Conservation (phyloP, 2,888 invertebrate genomes). For the Eulithis testata region DNA sequence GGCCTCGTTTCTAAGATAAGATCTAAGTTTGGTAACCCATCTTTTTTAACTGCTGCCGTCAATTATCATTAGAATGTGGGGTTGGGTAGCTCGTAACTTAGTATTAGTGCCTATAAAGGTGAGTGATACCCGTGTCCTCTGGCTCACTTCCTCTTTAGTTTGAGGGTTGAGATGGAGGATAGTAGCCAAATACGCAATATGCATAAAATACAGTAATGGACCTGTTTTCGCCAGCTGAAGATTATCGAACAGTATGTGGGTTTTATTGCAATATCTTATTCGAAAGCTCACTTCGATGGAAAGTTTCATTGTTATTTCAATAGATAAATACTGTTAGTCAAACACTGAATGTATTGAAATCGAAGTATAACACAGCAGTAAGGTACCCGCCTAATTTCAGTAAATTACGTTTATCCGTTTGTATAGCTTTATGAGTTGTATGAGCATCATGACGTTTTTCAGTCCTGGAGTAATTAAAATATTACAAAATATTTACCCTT, state of each 20-base stretch:
- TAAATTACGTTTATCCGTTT: no score
- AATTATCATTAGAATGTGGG: constrained; percentile 78
- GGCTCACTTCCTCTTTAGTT: constrained; percentile 57
- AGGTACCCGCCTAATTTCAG: no score
- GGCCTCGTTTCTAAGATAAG: constrained; percentile 55
- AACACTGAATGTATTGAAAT: background rate
- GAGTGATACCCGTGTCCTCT: constrained; percentile 72
- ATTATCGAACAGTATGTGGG: constrained; percentile 26
- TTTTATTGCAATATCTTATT: constrained; percentile 6
- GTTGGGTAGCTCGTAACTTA: constrained; percentile 70
- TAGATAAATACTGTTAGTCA: constrained; percentile 10
- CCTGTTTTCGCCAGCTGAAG: constrained; percentile 39
- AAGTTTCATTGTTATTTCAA: constrained; percentile 23
- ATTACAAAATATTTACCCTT: no score
- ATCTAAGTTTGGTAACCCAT: constrained; percentile 73
- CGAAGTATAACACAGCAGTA: no score
- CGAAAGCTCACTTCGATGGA: background rate
- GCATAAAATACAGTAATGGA: constrained; percentile 42
- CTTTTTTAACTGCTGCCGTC: constrained; percentile 74
- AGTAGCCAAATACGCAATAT: constrained; percentile 61
- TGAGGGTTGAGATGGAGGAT: constrained; percentile 51
- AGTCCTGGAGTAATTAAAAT: no score
- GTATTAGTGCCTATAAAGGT: constrained; percentile 81
- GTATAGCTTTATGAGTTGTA: no score
- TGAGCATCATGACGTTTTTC: no score